A percentile compares a stretch with the other conserved stretches of the same genome.
Conservation (phyloP, 2,113 vertebrate genomes). For the Tetraodon nigroviridis region DNA sequence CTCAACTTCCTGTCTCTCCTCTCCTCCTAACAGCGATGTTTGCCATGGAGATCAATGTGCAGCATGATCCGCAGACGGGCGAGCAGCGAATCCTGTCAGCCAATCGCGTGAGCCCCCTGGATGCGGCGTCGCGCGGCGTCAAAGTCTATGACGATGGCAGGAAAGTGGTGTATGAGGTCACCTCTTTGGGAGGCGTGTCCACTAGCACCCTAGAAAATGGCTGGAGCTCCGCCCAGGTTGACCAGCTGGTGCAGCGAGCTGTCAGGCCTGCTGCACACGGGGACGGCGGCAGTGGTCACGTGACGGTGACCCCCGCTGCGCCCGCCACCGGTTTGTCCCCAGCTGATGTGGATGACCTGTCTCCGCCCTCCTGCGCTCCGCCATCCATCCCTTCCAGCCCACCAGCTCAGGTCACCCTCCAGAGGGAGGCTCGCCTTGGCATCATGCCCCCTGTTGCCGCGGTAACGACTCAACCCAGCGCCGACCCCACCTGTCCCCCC, state of each 20-base stretch:
- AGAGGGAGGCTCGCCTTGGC: slow-evolving; percentile 75
- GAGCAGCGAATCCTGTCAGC: slow-evolving; percentile 92
- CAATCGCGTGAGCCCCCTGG: slow-evolving; percentile 82
- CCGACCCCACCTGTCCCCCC: slow-evolving; percentile 39
- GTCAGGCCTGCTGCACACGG: slow-evolving; percentile 75
- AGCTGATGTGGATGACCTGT: slow-evolving; percentile 56
- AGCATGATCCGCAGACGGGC: slow-evolving; percentile 92
- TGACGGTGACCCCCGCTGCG: slow-evolving; percentile 71
- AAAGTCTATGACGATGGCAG: slow-evolving; percentile 94
- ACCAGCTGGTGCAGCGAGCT: slow-evolving; percentile 87
- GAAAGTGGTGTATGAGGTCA: slow-evolving; percentile 94
- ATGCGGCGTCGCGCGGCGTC: slow-evolving; percentile 85
- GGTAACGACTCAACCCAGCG: slow-evolving; percentile 51
- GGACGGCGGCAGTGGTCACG: slow-evolving; percentile 62
- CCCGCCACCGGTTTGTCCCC: slow-evolving; percentile 37
- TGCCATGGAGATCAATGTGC: slow-evolving; percentile 98
- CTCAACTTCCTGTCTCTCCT: not conserved
- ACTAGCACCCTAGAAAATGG: slow-evolving; percentile 85
- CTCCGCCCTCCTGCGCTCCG: slow-evolving; percentile 67
- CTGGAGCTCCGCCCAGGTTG: slow-evolving; percentile 87
- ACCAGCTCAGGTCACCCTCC: slow-evolving; percentile 78
- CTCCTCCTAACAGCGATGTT: slow-evolving; percentile 87
- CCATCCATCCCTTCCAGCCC: slow-evolving; percentile 66
- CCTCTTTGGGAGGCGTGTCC: slow-evolving; percentile 80
- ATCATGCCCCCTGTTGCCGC: slow-evolving; percentile 58